Evolutionary conservation across 2,888 invertebrate species (phyloP).

Genomic region (Ennomos erosarius): DNA sequence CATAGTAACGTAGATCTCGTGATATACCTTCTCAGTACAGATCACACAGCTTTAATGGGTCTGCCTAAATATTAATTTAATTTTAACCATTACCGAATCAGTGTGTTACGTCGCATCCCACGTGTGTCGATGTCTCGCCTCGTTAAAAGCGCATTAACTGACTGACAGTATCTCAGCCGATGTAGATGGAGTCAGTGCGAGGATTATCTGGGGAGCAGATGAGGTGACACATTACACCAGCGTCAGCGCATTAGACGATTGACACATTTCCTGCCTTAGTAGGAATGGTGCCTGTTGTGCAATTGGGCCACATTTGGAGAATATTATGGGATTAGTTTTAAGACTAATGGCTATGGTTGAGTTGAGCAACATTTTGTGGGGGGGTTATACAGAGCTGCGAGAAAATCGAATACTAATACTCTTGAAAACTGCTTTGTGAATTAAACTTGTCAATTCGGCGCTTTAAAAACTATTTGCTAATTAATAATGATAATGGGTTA

Average conservation of each 20-base stretch:
- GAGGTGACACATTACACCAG: conserved; percentile 39
- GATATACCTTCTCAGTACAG: too few species aligned
- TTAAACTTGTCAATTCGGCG: too few species aligned
- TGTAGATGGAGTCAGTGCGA: conserved; percentile 39
- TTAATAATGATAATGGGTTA: too few species aligned
- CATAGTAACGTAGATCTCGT: too few species aligned
- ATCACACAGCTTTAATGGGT: too few species aligned
- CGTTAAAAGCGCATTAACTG: conserved; percentile 72
- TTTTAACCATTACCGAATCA: conserved; percentile 45
- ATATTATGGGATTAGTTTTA: background rate
- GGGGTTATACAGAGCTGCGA: too few species aligned
- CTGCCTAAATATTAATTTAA: conserved; percentile 37
- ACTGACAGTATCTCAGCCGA: conserved; percentile 5
- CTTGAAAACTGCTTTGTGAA: too few species aligned
- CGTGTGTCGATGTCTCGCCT: conserved; percentile 60
- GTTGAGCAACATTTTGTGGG: too few species aligned
- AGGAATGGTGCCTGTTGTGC: conserved; percentile 24
- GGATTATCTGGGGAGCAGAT: conserved; percentile 29
- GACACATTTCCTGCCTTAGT: conserved; percentile 39
- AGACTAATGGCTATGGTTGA: too few species aligned
- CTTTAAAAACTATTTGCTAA: too few species aligned
- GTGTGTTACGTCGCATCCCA: conserved; percentile 41
- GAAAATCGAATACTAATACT: too few species aligned
- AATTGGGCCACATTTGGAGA: conserved; percentile 24
- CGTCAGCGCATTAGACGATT: conserved; percentile 35